A percentile compares a stretch with the other conserved stretches of the same genome.
These are phyloP conservation scores for Ptychobarbus kaznakovi DNA, from an alignment of 2,797 vertebrate genomes.

Conservation along the genomic window DNA sequence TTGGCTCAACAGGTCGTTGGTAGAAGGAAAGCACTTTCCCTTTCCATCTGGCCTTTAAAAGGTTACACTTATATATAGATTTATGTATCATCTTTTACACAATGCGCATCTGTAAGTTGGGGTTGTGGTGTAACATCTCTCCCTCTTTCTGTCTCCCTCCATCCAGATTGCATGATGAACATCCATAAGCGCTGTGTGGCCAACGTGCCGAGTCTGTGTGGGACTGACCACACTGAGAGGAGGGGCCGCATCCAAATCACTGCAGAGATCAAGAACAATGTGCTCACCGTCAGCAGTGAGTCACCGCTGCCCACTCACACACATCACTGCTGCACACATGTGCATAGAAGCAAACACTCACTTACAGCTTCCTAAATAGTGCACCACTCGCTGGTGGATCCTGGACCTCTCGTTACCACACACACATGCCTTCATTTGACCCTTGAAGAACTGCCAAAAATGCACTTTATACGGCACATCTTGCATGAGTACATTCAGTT, in stretches of 20 bases:
- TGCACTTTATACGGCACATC: neutral
- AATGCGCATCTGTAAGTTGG: slow-evolving; percentile 21
- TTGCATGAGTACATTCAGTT: neutral
- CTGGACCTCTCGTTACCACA: slow-evolving; percentile 1
- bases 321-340: slow-evolving; percentile 16
- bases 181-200: slow-evolving; percentile 97
- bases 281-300: slow-evolving; percentile 93
- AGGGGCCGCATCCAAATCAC: slow-evolving; percentile 93
- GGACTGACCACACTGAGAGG: slow-evolving; percentile 96
- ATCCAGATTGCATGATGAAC: slow-evolving; percentile 85
- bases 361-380: slow-evolving; percentile 13
- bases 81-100: neutral
- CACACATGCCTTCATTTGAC: slow-evolving; percentile 21
- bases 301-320: slow-evolving; percentile 55
- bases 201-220: slow-evolving; percentile 96
- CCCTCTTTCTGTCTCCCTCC: neutral
- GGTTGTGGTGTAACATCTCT: slow-evolving; percentile 47
- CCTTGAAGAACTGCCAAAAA: slow-evolving; percentile 26
- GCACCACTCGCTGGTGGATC: neutral
- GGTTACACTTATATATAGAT: neutral
- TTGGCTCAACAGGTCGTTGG: slow-evolving; percentile 8
- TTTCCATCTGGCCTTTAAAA: slow-evolving; percentile 3
- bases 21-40: neutral
- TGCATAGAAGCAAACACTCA: slow-evolving; percentile 35
- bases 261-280: slow-evolving; percentile 89